Base-by-base conservation (phyloP, 2,113 vertebrate genomes). In the Machaerirhynchus nigripectus region DNA sequence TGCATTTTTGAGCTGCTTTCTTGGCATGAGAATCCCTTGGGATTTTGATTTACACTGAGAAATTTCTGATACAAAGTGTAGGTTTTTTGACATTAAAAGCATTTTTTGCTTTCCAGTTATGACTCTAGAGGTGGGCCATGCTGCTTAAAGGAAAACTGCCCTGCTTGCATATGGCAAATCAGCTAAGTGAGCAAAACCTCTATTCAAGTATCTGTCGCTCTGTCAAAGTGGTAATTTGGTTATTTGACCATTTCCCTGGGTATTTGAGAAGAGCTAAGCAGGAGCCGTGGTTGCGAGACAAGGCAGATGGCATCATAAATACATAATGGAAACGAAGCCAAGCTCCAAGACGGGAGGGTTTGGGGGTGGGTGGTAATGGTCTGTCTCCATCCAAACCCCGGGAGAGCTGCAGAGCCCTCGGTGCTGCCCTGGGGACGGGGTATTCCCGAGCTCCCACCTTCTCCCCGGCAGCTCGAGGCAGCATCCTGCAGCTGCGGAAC, bases 111-210 rank as follows among this genome's bases (percentile, higher is more conserved):
- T 91, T 87, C 10, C 33, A 40, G 46, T 67, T 78, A 39, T 2
- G 49, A 30, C n/a, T 79, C 15, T 79, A 61, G 69, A 84, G 35
- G 20, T 24, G 46, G n/a, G 21, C 83, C 24, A 5, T 37, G 24
- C 63, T 90, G 59, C 82, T 88, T 74, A 82, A 84, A 82, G 84
- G 33, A 84, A 84, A 84, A 71, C 84, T 71, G 59, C 60, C 42
- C 52, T 44, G 19, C 40, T 82, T 47, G 22, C 15, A 4, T 39
- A 13, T 85, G 77, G 28, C 28, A 64, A 35, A 67, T 60, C 2
- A 47, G 16, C 55, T 64, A 75, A 87, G 80, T 42, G 37, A 90
- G 47, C 60, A 92, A 53, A 79, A 70, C 27, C 44, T 73, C 0
- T 47, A 4, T 57, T 42, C 17, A 53, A 53, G 24, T 60, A 8